Evolutionary conservation across 2,113 vertebrate species (phyloP).

Genomic region (Brevimyrus niger): DNA sequence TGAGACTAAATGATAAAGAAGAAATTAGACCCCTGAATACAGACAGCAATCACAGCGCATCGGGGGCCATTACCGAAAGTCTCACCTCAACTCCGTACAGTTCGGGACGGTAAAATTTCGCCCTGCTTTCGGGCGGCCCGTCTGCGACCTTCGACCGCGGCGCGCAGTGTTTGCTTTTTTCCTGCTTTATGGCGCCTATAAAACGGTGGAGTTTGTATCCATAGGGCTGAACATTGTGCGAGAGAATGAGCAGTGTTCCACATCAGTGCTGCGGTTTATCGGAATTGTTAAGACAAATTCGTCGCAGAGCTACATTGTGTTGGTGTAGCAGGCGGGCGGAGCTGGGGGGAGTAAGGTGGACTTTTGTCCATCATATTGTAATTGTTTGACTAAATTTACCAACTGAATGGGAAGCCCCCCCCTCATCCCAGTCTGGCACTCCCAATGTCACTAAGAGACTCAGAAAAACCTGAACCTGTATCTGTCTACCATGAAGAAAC

Average conservation of each 20-base stretch:
- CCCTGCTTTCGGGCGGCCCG: background rate
- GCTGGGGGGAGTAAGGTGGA: background rate
- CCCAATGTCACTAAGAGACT: background rate
- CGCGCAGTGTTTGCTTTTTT: background rate
- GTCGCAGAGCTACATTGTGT: background rate
- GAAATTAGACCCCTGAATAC: background rate
- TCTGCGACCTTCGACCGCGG: background rate
- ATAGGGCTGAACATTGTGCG: background rate
- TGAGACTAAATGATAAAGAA: background rate
- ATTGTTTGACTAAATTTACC: background rate
- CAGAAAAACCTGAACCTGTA: background rate
- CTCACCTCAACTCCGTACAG: background rate
- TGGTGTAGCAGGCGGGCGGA: background rate
- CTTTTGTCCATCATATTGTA: background rate
- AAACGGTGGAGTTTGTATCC: background rate
- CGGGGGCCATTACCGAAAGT: background rate
- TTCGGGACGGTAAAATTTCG: background rate
- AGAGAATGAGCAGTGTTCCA: background rate
- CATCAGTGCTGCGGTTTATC: background rate
- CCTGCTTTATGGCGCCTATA: background rate
- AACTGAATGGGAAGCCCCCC: background rate
- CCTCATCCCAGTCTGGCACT: background rate
- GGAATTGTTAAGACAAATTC: background rate
- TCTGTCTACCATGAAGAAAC: background rate
- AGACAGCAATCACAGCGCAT: background rate